These are phyloP conservation scores for Pyrgilauda ruficollis DNA, from an alignment of 2,113 vertebrate genomes.

Conservation along the genomic window DNA sequence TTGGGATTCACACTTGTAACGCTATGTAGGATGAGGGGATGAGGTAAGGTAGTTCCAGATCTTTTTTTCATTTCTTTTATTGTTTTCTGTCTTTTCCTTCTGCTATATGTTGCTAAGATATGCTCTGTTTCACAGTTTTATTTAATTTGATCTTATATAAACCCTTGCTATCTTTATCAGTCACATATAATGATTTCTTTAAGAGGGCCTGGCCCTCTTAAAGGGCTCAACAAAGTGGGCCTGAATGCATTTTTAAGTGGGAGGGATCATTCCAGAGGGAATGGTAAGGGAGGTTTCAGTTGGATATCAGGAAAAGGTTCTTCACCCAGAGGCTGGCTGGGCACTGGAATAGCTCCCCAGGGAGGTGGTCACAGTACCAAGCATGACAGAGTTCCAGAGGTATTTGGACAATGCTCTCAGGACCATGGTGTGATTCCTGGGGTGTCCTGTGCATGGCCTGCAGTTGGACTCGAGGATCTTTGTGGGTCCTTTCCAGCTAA, in stretches of 20 bases:
- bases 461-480: not conserved
- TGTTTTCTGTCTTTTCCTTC: not conserved
- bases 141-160: not conserved
- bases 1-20: not conserved
- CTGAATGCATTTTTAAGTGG: not conserved
- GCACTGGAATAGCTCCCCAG: not conserved
- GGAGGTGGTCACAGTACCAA: rapidly evolving
- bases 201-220: not conserved
- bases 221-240: not conserved
- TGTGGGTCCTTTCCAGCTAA: not conserved
- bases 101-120: not conserved
- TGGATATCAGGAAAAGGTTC: not conserved
- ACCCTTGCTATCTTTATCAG: not conserved
- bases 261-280: not conserved
- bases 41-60: not conserved
- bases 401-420: not conserved
- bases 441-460: not conserved
- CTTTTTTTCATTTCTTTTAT: not conserved
- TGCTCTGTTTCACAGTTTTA: not conserved
- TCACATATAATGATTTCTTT: not conserved
- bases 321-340: not conserved
- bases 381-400: not conserved
- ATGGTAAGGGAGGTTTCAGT: not conserved
- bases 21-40: not conserved
- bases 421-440: not conserved